These are phyloP conservation scores for Euphydryas editha DNA, from an alignment of 2,888 invertebrate species.

Conservation along the genomic window DNA sequence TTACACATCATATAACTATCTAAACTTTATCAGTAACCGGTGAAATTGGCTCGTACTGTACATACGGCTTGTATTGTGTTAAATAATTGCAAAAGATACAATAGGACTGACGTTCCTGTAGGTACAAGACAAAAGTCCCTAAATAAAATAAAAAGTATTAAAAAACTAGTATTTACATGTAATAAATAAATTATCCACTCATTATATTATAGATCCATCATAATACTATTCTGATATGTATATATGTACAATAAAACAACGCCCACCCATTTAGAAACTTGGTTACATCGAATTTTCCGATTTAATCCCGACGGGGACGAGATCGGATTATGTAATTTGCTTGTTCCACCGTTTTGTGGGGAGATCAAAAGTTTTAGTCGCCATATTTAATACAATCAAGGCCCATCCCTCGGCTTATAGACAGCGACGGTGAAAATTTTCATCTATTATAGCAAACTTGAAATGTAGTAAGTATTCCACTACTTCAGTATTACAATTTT, in stretches of 20 bases:
- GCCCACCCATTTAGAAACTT: background rate
- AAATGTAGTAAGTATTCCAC: too few species aligned
- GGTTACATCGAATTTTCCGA: slow-evolving; percentile 26
- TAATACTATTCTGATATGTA: background rate
- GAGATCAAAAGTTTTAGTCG: slow-evolving; percentile 17
- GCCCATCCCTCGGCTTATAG: background rate
- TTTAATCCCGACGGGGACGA: slow-evolving; percentile 30
- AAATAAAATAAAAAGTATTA: background rate
- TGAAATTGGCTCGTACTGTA: too few species aligned
- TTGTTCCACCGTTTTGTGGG: slow-evolving; percentile 16
- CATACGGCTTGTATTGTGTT: too few species aligned
- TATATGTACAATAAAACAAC: background rate
- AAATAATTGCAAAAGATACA: too few species aligned
- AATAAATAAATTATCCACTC: too few species aligned
- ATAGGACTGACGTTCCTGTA: too few species aligned
- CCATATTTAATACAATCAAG: slow-evolving; percentile 12
- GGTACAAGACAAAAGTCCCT: too few species aligned
- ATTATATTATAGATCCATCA: background rate
- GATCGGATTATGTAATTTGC: slow-evolving; percentile 26
- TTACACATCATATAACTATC: too few species aligned
- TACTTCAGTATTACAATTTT: too few species aligned
- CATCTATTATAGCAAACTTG: background rate
- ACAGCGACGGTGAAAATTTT: background rate
- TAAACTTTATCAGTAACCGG: too few species aligned
- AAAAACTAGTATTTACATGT: too few species aligned